These are phyloP conservation scores for Uria lomvia DNA, from an alignment of 2,113 vertebrate genomes.

Conservation along the genomic window DNA sequence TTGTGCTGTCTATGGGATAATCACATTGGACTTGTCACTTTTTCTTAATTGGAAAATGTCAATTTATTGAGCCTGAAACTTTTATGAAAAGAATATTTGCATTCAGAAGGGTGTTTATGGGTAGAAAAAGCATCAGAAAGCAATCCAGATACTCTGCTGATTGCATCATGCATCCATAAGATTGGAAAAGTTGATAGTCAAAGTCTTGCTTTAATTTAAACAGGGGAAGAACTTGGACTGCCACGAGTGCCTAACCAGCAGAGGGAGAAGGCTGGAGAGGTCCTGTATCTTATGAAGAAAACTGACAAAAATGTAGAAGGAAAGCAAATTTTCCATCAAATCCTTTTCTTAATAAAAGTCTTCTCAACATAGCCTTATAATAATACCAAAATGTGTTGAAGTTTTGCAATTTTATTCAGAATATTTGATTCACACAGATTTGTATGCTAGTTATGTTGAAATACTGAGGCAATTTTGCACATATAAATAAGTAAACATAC, in stretches of 20 bases:
- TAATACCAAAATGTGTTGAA: not conserved
- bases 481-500: not conserved
- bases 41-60: not conserved
- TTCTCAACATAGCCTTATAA: not conserved
- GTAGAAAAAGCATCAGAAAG: not conserved
- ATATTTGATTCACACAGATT: not conserved
- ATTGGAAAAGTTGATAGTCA: not conserved
- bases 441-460: not conserved
- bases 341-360: not conserved
- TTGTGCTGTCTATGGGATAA: not conserved
- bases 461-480: not conserved
- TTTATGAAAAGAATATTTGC: not conserved
- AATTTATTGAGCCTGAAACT: not conserved
- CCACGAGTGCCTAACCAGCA: not conserved
- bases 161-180: not conserved
- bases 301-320: not conserved
- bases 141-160: not conserved
- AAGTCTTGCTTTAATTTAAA: not conserved
- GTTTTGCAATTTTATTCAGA: not conserved
- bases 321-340: not conserved
- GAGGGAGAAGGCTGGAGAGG: not conserved
- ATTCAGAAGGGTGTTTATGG: not conserved
- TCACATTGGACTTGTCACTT: not conserved
- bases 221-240: rapidly evolving
- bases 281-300: not conserved